A percentile compares a stretch with the other conserved stretches of the same genome.
These are phyloP conservation scores for Alsophila aescularia DNA, from an alignment of 2,888 invertebrate species.

Conservation along the genomic window DNA sequence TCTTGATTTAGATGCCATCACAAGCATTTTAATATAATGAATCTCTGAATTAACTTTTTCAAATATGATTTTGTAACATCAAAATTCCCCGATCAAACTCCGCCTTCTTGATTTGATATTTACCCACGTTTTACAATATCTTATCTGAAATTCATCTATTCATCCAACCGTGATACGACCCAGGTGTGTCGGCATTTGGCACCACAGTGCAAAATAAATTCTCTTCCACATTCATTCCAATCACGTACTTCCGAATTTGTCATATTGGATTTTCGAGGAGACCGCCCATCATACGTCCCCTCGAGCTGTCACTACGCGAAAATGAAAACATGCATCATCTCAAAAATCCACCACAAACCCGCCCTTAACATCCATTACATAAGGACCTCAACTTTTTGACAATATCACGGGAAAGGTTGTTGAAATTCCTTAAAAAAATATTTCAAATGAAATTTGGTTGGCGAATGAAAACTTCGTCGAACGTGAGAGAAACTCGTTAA, in stretches of 20 bases:
- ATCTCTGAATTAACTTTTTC: background rate
- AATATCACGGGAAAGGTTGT: constrained; percentile 36
- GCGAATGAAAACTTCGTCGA: constrained; percentile 45
- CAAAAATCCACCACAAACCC: constrained; percentile 41
- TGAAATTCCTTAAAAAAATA: constrained; percentile 51
- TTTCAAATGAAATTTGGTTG: constrained; percentile 57
- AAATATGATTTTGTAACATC: background rate
- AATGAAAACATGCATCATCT: constrained; percentile 80
- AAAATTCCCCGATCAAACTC: constrained; percentile 13
- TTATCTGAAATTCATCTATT: constrained; percentile 59
- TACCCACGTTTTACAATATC: constrained; percentile 40
- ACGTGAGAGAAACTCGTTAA: constrained; percentile 29
- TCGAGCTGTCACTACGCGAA: constrained; percentile 75
- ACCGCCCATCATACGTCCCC: constrained; percentile 73
- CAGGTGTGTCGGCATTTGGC: constrained; percentile 58
- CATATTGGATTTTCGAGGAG: constrained; percentile 81
- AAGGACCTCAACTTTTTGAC: constrained; percentile 41
- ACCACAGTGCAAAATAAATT: constrained; percentile 69
- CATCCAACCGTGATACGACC: constrained; percentile 50
- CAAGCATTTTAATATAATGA: no score
- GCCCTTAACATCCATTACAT: constrained; percentile 43
- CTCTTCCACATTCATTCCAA: constrained; percentile 74
- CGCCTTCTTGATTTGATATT: constrained; percentile 29
- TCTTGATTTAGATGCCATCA: no score
- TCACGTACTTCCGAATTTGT: constrained; percentile 83